phyloP scores from a whole-genome alignment of 2,797 vertebrate species.

The Hemibagrus guttatus region DNA sequence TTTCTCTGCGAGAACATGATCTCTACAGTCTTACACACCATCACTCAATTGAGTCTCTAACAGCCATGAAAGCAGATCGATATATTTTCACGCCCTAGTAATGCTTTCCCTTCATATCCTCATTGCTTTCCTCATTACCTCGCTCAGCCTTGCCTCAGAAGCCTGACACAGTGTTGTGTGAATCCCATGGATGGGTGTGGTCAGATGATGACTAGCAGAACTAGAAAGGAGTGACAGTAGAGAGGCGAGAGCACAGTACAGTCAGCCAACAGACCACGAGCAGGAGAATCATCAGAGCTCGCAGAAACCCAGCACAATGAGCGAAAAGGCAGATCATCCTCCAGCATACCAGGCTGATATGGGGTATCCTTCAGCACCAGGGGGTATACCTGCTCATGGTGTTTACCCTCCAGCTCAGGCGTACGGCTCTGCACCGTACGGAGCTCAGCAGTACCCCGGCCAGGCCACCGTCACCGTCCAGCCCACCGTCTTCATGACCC shows the following conservation, averaged over 20 bases:
- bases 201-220: neutral
- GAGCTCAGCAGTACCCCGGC: neutral
- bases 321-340: constrained; percentile 56
- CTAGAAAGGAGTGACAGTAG: too few species aligned
- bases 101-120: neutral
- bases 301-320: constrained; percentile 43
- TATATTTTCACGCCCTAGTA: too few species aligned
- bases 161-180: too few species aligned
- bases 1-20: too few species aligned
- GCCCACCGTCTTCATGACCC: constrained; percentile 60
- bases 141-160: neutral
- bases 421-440: neutral
- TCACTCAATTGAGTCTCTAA: neutral
- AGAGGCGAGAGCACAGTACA: neutral
- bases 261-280: neutral
- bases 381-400: constrained; percentile 33
- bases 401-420: constrained; percentile 46
- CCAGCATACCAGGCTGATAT: constrained; percentile 64
- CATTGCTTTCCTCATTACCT: neutral
- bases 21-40: neutral
- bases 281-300: neutral
- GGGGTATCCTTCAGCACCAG: constrained; percentile 32
- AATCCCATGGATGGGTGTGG: neutral
- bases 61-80: neutral
- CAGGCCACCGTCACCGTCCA: constrained; percentile 59